Percentiles rank a stretch among this genome's conserved stretches.
Conservation (phyloP, 92 coral and sea anemone genomes). For the Anthopleura xanthogrammica region DNA sequence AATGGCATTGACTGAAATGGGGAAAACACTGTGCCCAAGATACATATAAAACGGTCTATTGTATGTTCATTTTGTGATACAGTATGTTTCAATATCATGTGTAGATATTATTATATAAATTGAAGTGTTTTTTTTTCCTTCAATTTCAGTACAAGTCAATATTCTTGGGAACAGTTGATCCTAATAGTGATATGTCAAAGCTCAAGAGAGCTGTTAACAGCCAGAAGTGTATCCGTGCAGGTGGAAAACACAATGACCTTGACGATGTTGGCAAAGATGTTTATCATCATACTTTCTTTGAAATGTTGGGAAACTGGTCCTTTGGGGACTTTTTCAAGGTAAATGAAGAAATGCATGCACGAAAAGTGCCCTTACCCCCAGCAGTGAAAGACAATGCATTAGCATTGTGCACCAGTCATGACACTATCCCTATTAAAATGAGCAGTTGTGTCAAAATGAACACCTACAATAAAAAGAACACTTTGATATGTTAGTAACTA, state of each 20-base stretch:
- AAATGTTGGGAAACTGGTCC: slow-evolving; percentile 99
- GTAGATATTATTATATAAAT: no score
- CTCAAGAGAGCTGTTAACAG: slow-evolving; percentile 90
- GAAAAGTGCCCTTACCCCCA: no score
- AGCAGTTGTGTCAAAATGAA: no score
- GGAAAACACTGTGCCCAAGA: no score
- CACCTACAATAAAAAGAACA: no score
- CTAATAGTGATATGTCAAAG: slow-evolving; percentile 86
- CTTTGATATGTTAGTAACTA: no score
- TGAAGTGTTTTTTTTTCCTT: neutral
- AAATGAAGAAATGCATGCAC: neutral
- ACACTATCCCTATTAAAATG: no score
- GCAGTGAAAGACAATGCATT: no score
- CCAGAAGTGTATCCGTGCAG: slow-evolving; percentile 95
- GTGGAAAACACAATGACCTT: slow-evolving; percentile 91
- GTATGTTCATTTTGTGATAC: no score
- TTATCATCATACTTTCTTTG: slow-evolving; percentile 97
- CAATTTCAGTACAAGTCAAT: slow-evolving; percentile 74
- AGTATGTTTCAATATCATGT: neutral
- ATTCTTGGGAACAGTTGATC: slow-evolving; percentile 94
- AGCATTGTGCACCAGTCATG: no score
- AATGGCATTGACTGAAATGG: no score
- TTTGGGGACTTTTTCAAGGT: slow-evolving; percentile 99
- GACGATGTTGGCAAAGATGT: slow-evolving; percentile 99
- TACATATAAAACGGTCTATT: no score